Conservation (phyloP, 53 echinoderm and acorn worm genomes). For the Echinometra lucunter region DNA sequence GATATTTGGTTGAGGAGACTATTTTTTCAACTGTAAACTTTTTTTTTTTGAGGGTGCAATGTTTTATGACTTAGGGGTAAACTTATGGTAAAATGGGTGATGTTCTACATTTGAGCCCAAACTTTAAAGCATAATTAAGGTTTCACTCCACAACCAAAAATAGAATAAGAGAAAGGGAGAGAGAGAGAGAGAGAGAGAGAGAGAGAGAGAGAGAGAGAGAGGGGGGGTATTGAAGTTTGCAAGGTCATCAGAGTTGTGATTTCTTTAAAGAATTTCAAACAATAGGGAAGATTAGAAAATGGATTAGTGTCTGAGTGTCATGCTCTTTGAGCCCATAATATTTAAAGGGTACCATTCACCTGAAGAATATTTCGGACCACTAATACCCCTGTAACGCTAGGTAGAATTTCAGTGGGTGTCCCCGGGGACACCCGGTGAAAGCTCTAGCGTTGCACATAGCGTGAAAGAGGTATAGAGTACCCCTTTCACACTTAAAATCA, state of each 20-base stretch:
- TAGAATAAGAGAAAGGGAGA: slow-evolving; percentile 29
- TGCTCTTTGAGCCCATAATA: not conserved
- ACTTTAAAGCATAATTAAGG: slow-evolving; percentile 20
- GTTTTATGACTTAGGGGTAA: not conserved
- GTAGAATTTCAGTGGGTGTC: too few species aligned
- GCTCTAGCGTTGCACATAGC: too few species aligned
- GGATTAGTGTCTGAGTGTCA: slow-evolving; percentile 1
- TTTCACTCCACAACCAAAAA: not conserved
- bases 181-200: not conserved
- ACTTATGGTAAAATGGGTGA: not conserved
- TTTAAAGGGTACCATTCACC: too few species aligned
- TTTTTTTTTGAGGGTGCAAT: too few species aligned
- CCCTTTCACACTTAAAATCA: too few species aligned
- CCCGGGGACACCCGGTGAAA: too few species aligned
- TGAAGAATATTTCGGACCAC: too few species aligned
- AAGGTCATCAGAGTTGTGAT: slow-evolving; percentile 27
- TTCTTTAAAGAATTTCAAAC: slow-evolving; percentile 16
- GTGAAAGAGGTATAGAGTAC: too few species aligned
- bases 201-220: not conserved
- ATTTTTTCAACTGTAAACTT: too few species aligned
- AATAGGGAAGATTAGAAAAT: not conserved
- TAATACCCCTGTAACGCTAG: too few species aligned
- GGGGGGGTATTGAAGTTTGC: not conserved
- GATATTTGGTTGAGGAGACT: too few species aligned
- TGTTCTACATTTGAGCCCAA: not conserved